phyloP scores from a whole-genome alignment of 2,888 invertebrate species.

The Lasioglossum villosulum region DNA sequence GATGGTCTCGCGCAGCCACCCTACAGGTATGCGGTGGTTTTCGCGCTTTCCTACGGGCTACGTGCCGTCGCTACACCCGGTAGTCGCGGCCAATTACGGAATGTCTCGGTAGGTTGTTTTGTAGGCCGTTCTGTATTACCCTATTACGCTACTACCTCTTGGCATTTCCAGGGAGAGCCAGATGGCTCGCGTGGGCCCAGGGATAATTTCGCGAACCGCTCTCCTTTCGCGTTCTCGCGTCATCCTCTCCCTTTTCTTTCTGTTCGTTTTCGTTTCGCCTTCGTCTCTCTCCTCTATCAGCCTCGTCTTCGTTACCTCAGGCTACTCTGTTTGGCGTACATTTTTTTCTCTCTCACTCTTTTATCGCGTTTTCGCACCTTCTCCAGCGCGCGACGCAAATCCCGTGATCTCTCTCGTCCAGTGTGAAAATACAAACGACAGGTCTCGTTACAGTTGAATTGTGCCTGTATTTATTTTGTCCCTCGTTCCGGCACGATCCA shows the following conservation, averaged over 20 bases:
- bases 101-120: constrained; percentile 71
- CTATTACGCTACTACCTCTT: constrained; percentile 72
- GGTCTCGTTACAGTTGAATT: constrained; percentile 69
- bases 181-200: constrained; percentile 68
- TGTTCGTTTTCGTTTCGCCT: background rate
- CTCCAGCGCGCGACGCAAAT: background rate
- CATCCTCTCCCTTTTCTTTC: background rate
- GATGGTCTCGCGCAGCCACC: background rate
- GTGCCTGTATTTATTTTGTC: constrained; percentile 65
- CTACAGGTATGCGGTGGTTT: constrained; percentile 40
- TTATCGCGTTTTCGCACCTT: constrained; percentile 8
- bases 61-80: constrained; percentile 31
- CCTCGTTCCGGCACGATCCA: constrained; percentile 7
- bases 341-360: background rate
- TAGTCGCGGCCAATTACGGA: constrained; percentile 73
- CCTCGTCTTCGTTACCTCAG: background rate
- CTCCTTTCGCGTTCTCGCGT: constrained; percentile 21
- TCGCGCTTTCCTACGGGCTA: constrained; percentile 51
- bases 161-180: constrained; percentile 52
- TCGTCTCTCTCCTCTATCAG: background rate
- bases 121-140: constrained; percentile 75
- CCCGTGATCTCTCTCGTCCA: constrained; percentile 45
- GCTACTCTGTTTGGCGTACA: background rate
- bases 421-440: constrained; percentile 58
- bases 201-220: constrained; percentile 73